Base-by-base conservation (phyloP, 2,113 vertebrate genomes). In the Forbesichthys papilliferus region DNA sequence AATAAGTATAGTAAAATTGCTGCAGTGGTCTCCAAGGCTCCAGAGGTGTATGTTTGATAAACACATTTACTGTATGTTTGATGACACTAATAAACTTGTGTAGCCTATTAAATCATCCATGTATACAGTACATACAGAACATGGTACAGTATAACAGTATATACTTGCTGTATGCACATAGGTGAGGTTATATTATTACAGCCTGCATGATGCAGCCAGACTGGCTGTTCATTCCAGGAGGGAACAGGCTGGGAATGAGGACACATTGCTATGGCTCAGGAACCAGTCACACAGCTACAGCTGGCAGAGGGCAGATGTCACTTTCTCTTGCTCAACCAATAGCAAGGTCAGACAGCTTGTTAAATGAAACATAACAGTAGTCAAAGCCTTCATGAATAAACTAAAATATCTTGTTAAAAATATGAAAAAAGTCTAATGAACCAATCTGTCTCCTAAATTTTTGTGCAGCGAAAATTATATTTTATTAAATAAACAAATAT, bases 151-250 rank as follows among this genome's bases (percentile, higher is more conserved):
- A 27, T 27, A 27, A 27, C 27, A 27, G 27, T 27, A 27, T 27
- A 36, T 34, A 18, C 18, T 14, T 36, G 10, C 3, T 60, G 36
- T 68, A 3, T 69, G 49, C 12, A 11, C 36, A 27, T 66, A 93
- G 92, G 53, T 93, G 48, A 85, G 74, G 53, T 93, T 93, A 78
- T 93, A 85, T 78, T 83, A 84, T 83, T 92, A 89, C 79, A 80
- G 81, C 49, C 66, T 82, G 49, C 71, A 66, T 3, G 81, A 86
- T 57, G 1, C 71, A 10, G 78, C 48, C 57, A 60, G 0, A 33
- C 84, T 93, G 6, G 77, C 73, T 8, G 70, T 79, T 16, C 69
- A 9, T 63, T 85, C 78, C 64, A 87, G 91, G 73, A 89, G 62
- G 0, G 53, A 61, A 0, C 34, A 0, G 11, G 82, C 79, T 48